Base-by-base conservation (phyloP, 2,113 vertebrate genomes). In the Seriola quinqueradiata region DNA sequence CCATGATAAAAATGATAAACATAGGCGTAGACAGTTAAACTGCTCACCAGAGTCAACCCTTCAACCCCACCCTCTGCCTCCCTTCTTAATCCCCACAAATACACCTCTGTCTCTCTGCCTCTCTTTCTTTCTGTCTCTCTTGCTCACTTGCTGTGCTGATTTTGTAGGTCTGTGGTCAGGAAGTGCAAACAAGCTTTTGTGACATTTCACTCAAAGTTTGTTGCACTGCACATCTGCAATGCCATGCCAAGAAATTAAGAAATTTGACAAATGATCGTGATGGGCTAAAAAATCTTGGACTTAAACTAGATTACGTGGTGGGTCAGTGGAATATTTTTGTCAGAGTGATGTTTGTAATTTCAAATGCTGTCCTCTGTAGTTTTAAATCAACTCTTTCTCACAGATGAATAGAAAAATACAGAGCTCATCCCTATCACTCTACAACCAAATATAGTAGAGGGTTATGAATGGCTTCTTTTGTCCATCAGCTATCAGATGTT, bases 151-250 rank as follows among this genome's bases (percentile, higher is more conserved):
- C 83, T 84, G 7, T 32, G 64, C 70, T 82, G 77, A 84, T 87
- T 82, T 83, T 85, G 17, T 83, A 14, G 12, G 7, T 75, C 82
- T 93, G 90, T 82, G 85, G 90, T 90, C 94, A 95, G 95, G 95
- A 95, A 95, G 93, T 94, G 81, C 57, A 87, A 60, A 64, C 73
- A 16, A 78, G 79, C 75, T 68, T 88, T 78, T 87, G 73, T 87
- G 81, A 79, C 81, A 82, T 87, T 87, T 91, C 66, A 69, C 75
- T 78, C 57, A 54, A 89, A 85, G 77, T 71, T 46, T 59, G 58
- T 77, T 90, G 86, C 85, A 81, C 60, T 82, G 83, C 73, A 90
- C 68, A 86, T 86, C 88, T 84, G 90, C 60, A 65, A n/a, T 60
- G 71, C 59, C 34, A 1, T 59, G 9, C 1, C 6, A 38, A 68